Percentiles rank a stretch among this genome's conserved stretches.
Conservation (phyloP, 2,888 invertebrate genomes). For the Drosophila barbarae region DNA sequence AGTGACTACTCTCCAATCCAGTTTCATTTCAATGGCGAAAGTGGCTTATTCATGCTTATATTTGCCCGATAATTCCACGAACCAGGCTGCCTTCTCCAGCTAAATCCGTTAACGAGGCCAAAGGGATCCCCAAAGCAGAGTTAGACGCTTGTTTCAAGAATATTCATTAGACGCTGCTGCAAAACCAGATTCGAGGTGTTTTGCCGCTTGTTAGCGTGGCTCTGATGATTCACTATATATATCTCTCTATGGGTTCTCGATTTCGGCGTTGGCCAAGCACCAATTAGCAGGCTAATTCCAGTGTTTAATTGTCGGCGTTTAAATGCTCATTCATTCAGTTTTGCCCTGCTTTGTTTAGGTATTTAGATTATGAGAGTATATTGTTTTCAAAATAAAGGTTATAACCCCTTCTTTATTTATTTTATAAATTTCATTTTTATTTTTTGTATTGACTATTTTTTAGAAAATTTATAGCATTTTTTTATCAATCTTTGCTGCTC, state of each 20-base stretch:
- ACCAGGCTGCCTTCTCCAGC: constrained; percentile 43
- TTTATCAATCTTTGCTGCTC: too few species aligned
- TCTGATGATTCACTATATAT: constrained; percentile 50
- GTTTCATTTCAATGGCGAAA: constrained; percentile 25
- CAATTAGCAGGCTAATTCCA: constrained; percentile 57
- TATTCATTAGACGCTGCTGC: constrained; percentile 57
- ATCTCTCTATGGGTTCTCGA: constrained; percentile 37
- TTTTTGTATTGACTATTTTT: not conserved
- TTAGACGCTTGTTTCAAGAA: constrained; percentile 31
- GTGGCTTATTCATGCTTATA: constrained; percentile 46
- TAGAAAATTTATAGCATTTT: not conserved
- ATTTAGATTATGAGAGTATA: not conserved
- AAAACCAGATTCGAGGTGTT: constrained; percentile 57
- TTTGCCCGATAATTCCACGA: constrained; percentile 40
- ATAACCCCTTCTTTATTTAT: not conserved
- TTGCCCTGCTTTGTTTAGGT: not conserved
- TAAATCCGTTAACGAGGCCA: constrained; percentile 35
- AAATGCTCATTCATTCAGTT: constrained; percentile 29
- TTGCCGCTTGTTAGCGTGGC: constrained; percentile 33
- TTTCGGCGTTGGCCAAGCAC: constrained; percentile 51
- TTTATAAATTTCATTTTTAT: not conserved
- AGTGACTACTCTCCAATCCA: constrained; percentile 20
- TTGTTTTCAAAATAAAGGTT: not conserved
- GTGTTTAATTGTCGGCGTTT: constrained; percentile 29
- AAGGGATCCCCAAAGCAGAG: constrained; percentile 52